phyloP scores from a whole-genome alignment of 2,797 vertebrate genomes.

The Hyperoplus lanceolatus region DNA sequence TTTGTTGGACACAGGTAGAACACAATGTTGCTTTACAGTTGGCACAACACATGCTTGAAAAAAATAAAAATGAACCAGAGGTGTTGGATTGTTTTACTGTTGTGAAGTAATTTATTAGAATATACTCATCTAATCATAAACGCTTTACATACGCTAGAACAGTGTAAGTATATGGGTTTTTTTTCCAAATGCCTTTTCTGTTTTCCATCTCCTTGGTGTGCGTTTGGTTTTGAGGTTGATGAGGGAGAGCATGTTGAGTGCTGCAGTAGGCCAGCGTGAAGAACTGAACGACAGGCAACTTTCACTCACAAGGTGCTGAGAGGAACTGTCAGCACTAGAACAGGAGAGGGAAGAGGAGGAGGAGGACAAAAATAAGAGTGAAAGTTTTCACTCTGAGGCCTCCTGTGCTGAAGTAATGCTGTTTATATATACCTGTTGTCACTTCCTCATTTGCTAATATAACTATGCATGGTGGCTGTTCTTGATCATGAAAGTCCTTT shows the following conservation, averaged over 20 bases:
- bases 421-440: constrained; percentile 2
- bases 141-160: neutral
- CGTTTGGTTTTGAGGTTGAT: constrained; percentile 44
- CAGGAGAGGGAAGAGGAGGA: neutral
- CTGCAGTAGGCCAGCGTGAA: constrained; percentile 10
- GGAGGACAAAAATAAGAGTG: constrained; percentile 42
- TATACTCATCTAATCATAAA: neutral
- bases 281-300: constrained; percentile 17
- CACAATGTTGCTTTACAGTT: too few relatives aligned
- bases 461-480: neutral
- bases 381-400: constrained; percentile 15
- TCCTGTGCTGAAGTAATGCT: constrained; percentile 25
- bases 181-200: constrained; percentile 7
- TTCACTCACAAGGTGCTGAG: constrained; percentile 52
- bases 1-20: too few relatives aligned
- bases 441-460: neutral
- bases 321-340: constrained; percentile 47
- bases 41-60: too few relatives aligned
- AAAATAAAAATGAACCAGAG: neutral
- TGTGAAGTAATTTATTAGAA: neutral
- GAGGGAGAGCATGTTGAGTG: constrained; percentile 31
- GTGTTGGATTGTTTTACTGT: neutral
- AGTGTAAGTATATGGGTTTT: neutral
- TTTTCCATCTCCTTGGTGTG: constrained; percentile 27
- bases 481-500: neutral